phyloP scores from a whole-genome alignment of 2,888 invertebrate genomes.

The Heliconius ismenius region DNA sequence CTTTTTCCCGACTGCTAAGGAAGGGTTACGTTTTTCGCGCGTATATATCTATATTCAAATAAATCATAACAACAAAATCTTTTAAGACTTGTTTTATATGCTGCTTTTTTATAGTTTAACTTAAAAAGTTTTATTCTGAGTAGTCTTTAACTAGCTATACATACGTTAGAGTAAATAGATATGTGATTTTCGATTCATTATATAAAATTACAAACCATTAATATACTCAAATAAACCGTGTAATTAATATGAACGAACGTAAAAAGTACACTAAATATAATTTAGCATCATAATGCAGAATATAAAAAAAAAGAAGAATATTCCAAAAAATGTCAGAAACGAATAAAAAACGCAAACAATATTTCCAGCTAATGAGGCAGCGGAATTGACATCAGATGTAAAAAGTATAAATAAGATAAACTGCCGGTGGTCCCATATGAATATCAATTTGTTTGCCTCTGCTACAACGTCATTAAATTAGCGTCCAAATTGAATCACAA shows the following conservation, averaged over 20 bases:
- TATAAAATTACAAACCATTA: not conserved
- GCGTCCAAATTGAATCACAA: slow-evolving; percentile 82
- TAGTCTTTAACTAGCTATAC: too few species aligned
- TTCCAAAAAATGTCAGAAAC: not conserved
- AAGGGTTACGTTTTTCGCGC: too few species aligned
- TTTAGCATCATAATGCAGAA: not conserved
- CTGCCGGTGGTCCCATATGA: slow-evolving; percentile 77
- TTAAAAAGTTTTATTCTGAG: not conserved
- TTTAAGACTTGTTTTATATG: too few species aligned
- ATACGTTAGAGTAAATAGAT: too few species aligned
- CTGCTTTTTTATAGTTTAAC: not conserved
- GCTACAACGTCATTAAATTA: slow-evolving; percentile 80
- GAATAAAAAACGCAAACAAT: slow-evolving; percentile 37
- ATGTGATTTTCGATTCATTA: too few species aligned
- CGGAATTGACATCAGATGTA: slow-evolving; percentile 47
- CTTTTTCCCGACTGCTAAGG: too few species aligned
- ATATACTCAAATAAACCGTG: not conserved
- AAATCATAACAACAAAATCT: too few species aligned
- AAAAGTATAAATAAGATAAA: slow-evolving; percentile 69
- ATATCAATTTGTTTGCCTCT: slow-evolving; percentile 80
- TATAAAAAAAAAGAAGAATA: not conserved
- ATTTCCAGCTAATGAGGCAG: slow-evolving; percentile 52
- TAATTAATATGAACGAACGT: not conserved
- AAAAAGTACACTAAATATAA: not conserved
- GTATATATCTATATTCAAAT: too few species aligned